Base-by-base conservation (phyloP, 2,113 vertebrate genomes). In the Anseranas semipalmata region DNA sequence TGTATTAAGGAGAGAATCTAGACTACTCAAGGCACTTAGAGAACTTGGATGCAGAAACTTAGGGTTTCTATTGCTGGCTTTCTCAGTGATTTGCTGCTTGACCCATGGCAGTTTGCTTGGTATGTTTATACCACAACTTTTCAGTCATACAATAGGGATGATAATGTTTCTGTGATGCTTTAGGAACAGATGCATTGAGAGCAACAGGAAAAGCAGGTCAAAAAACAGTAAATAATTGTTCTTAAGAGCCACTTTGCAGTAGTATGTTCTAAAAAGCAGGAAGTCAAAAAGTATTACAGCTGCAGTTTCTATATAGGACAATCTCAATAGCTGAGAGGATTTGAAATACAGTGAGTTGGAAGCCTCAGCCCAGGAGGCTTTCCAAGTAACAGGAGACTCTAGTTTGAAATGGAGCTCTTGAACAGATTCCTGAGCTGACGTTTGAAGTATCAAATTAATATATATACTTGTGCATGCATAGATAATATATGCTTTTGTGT, bases 1-100 rank as follows among this genome's bases (percentile, higher is more conserved):
- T 95, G 68, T 89, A 86, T 93, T 93, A 94, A 97, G 95, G 83
- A 85, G 90, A 94, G 94, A 97, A 97, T 96, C 89, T 92, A 33
- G 73, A 96, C 82, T 71, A 93, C 91, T 96, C 94, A 35, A 92
- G 77, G 93, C 92, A 96, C 95, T 96, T 94, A 22, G 90, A 89
- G 91, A 97, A 97, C 94, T 96, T 97, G 94, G 84, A 87, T 90
- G 30, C 72, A 87, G 60, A 60, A 83, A 73, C 70, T 71, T 90
- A 71, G 32, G 62, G 48, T 84, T 93, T 89, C 82, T 95, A 41
- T 86, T 79, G 94, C 94, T 93, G 93, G 73, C 93, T 93, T 95
- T 89, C 94, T 74, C 93, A 80, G 85, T 78, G 94, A 87, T 94
- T 96, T 96, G 95, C 81, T 93, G 48, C 77, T 89, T 96, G 91